phyloP scores from a whole-genome alignment of 2,797 vertebrate genomes.

The Danio jaintianensis region DNA sequence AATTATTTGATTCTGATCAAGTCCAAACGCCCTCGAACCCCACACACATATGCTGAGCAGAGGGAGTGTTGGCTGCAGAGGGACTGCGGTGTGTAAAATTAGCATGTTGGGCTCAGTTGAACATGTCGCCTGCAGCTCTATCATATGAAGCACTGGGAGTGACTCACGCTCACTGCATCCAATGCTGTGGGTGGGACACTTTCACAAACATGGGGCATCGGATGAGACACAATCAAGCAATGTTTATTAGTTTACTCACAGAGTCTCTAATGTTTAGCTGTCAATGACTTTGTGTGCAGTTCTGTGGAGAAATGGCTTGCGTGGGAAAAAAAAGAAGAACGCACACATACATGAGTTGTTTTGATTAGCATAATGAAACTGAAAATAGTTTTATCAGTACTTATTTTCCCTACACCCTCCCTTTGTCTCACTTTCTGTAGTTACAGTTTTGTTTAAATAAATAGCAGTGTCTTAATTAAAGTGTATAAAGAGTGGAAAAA shows the following conservation, averaged over 20 bases:
- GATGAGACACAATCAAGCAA: background rate
- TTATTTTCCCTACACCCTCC: background rate
- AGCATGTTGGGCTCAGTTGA: conserved; percentile 41
- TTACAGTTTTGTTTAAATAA: background rate
- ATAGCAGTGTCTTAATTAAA: too few species aligned
- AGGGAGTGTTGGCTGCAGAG: conserved; percentile 44
- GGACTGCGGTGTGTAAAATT: conserved; percentile 52
- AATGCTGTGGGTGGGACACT: conserved; percentile 44
- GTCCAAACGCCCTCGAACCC: conserved; percentile 35
- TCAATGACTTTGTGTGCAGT: background rate
- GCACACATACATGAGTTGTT: background rate
- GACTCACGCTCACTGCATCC: conserved; percentile 36
- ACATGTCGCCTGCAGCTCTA: conserved; percentile 31
- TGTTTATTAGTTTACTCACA: background rate
- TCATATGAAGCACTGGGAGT: conserved; percentile 35
- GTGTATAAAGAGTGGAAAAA: too few species aligned
- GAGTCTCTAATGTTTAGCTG: background rate
- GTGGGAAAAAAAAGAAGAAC: background rate
- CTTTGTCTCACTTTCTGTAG: background rate
- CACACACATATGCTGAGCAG: conserved; percentile 54
- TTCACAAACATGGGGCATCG: conserved; percentile 5
- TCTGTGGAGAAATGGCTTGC: conserved; percentile 11
- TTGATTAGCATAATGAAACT: conserved; percentile 24
- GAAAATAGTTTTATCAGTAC: background rate
- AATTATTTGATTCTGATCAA: conserved; percentile 30